A percentile compares a stretch with the other conserved stretches of the same genome.
Evolutionary conservation across 2,888 invertebrate genomes (phyloP).

Genomic region (Chironomus riparius): DNA sequence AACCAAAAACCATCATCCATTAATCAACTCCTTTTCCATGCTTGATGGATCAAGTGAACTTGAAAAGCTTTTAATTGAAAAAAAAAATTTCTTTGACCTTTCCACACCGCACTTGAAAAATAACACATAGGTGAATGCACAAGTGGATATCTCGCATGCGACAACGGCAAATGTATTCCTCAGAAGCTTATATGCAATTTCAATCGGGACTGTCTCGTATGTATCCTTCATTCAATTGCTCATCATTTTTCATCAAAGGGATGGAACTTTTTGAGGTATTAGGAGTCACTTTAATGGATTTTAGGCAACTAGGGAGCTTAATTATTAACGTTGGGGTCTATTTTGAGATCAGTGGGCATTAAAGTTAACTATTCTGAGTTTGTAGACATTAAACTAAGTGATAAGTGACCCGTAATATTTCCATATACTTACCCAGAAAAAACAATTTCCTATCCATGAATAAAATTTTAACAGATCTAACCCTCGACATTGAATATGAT

Average conservation of each 20-base stretch:
- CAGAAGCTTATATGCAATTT: constrained; percentile 49
- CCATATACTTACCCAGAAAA: no score
- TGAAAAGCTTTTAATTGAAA: no score
- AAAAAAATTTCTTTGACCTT: background rate
- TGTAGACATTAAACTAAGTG: no score
- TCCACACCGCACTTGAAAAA: background rate
- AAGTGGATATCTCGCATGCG: constrained; percentile 48
- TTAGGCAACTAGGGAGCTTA: no score
- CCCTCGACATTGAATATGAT: no score
- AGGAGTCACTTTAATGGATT: no score
- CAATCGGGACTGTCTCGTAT: constrained; percentile 40
- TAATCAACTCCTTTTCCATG: background rate
- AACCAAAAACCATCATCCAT: background rate
- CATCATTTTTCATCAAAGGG: background rate
- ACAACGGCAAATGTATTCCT: constrained; percentile 46
- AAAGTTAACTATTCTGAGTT: no score
- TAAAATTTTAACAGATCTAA: no score
- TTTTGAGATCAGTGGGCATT: no score
- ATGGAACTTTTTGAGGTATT: background rate
- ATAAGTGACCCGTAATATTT: no score
- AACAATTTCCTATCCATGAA: no score
- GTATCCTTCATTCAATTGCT: background rate
- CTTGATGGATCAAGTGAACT: background rate
- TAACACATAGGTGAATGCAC: constrained; percentile 44
- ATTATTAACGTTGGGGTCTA: no score